Conservation (phyloP, 2,797 vertebrate genomes). For the Pipistrellus nathusii region DNA sequence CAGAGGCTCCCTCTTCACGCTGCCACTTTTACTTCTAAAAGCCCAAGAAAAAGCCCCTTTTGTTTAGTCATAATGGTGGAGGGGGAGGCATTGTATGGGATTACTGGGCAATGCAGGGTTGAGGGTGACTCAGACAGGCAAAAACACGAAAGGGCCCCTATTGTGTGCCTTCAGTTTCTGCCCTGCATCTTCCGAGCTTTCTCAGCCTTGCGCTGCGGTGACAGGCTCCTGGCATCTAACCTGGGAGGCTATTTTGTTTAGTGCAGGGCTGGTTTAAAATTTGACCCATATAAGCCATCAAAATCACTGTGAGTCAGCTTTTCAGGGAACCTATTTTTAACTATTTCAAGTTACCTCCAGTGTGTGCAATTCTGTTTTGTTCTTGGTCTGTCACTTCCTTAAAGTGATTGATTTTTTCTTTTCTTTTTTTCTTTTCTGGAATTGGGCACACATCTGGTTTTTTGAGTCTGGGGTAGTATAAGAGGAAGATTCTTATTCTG, state of each 20-base stretch:
- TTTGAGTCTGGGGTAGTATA: slow-evolving; percentile 10
- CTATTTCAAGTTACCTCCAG: slow-evolving; percentile 49
- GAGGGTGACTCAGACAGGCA: slow-evolving; percentile 57
- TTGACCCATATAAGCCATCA: slow-evolving; percentile 50
- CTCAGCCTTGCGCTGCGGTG: background rate
- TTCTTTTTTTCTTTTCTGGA: slow-evolving; percentile 16
- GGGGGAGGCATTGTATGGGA: background rate
- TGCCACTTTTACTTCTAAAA: slow-evolving; percentile 19
- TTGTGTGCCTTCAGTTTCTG: slow-evolving; percentile 41
- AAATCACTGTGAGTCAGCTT: slow-evolving; percentile 72
- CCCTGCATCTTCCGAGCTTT: slow-evolving; percentile 33
- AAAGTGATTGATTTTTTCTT: slow-evolving; percentile 43
- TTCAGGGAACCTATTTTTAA: slow-evolving; percentile 58
- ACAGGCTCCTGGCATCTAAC: slow-evolving; percentile 54
- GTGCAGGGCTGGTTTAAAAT: slow-evolving; percentile 60
- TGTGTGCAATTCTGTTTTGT: background rate
- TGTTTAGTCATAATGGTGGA: slow-evolving; percentile 40
- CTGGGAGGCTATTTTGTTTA: slow-evolving; percentile 60
- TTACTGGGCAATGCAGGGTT: slow-evolving; percentile 40
- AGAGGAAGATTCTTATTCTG: slow-evolving; percentile 18
- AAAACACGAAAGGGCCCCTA: slow-evolving; percentile 13
- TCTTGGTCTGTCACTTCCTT: background rate
- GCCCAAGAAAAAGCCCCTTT: slow-evolving; percentile 62
- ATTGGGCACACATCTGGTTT: slow-evolving; percentile 30
- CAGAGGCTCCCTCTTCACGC: background rate